Conservation (phyloP, 2,888 invertebrate species). For the Monopis laevigella region DNA sequence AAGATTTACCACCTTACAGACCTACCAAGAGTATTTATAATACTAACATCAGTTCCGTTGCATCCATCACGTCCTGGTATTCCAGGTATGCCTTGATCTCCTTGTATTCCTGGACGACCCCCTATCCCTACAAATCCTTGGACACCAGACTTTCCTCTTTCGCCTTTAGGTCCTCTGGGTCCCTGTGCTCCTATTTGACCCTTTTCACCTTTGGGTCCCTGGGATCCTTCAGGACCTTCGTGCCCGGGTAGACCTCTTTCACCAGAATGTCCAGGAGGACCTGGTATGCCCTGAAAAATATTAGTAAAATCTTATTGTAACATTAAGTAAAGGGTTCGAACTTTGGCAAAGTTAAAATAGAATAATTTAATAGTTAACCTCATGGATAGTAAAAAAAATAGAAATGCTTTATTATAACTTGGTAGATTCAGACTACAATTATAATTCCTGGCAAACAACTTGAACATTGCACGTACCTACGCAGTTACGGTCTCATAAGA, state of each 20-base stretch:
- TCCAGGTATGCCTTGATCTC: slow-evolving; percentile 78
- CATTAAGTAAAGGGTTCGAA: too few species aligned
- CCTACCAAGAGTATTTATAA: slow-evolving; percentile 5
- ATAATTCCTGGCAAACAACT: too few species aligned
- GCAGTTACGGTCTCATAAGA: too few species aligned
- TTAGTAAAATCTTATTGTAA: too few species aligned
- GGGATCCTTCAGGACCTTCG: slow-evolving; percentile 84
- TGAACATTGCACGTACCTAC: too few species aligned
- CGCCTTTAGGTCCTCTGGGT: slow-evolving; percentile 84
- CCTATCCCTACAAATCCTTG: slow-evolving; percentile 86
- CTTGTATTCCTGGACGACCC: slow-evolving; percentile 74
- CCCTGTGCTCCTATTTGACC: slow-evolving; percentile 87
- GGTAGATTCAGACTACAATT: too few species aligned
- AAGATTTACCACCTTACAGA: too few species aligned
- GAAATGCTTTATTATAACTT: too few species aligned
- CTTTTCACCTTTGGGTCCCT: slow-evolving; percentile 88
- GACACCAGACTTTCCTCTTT: slow-evolving; percentile 84
- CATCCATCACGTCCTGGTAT: slow-evolving; percentile 92
- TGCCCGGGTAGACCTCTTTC: slow-evolving; percentile 81
- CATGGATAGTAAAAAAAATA: too few species aligned
- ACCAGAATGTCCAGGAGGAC: slow-evolving; percentile 76
- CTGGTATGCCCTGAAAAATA: slow-evolving; percentile 74
- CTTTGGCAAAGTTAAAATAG: too few species aligned
- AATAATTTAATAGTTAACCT: too few species aligned
- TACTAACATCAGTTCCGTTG: slow-evolving; percentile 91